Base-by-base conservation (phyloP, 2,797 vertebrate genomes). In the Megaceryle alcyon region DNA sequence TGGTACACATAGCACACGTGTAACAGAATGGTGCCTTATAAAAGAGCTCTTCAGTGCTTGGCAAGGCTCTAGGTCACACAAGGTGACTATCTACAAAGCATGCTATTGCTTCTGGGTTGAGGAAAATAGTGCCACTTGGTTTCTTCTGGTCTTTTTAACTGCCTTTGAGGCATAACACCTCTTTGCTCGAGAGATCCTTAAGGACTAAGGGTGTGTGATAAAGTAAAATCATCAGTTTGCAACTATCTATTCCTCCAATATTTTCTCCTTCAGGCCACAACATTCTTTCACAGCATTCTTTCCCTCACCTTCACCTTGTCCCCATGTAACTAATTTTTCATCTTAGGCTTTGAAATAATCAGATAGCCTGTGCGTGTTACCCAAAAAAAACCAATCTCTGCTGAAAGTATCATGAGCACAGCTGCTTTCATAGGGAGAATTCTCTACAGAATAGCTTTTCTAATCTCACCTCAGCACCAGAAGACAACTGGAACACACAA, bases 1-100 rank as follows among this genome's bases (percentile, higher is more conserved):
- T 39, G 33, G n/a, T 70, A 87, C 16, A 17, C 8, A 14, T 3
- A 23, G 22, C 13, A 66, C 9, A 28, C 0, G 0, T 4, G 10
- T 63, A 59, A 90, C 15, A 73, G 33, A 82, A 80, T 2, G 2
- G 2, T 37, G 12, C 21, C 20, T 53, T 59, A 10, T 9, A 51
- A 82, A 85, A 76, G 11, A 60, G 11, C 8, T 60, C 31, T 80
- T 66, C 10, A 69, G 25, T 9, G 23, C 25, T 82, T 68, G 69
- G 14, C 39, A 88, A 71, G 65, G 26, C 22, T 71, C 41, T 64
- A 53, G 13, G 56, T 1, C 1, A 59, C 17, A 57, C 0, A 2
- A 82, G 18, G 28, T 48, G n/a, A 64, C 15, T 31, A 25, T 21
- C 33, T 69, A 22, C 41, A 94, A 82, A 69, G 76, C n/a, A 60